Base-by-base conservation (phyloP, 2,113 vertebrate genomes). In the Eurypyga helias region DNA sequence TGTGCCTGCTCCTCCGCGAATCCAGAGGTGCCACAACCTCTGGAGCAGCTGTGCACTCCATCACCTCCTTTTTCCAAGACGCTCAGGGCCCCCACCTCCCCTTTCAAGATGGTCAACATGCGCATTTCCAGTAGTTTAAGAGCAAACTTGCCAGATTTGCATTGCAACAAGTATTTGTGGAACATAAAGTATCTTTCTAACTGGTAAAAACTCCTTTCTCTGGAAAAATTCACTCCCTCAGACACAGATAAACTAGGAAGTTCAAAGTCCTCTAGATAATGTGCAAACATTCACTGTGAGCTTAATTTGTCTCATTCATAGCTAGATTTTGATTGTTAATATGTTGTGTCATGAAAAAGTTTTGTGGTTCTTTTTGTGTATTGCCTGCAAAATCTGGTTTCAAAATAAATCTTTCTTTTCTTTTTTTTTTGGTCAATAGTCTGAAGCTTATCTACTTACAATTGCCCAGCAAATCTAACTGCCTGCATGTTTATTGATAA, bases 61-160 rank as follows among this genome's bases (percentile, higher is more conserved):
- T 21, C 16, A 6, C 17, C 9, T 54, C 26, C 11, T 10, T 12
- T 58, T 46, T 24, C 4, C 25, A 11, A 17, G 13, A 19, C 2
- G 52, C 19, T 66, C 13, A 20, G 21, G 29, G 33, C 23, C 9
- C 4, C 10, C 46, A 5, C 17, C 28, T 21, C 10, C 43, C 3
- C 26, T 61, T 33, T 45, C 31, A 51, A 38, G 16, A 23, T 23
- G 8, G 9, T n/a, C 11, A 38, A 29, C 13, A 48, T 13, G 10
- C 0, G 0, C 1, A 0, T 9, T 58, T 31, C 46, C 33, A 33
- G 26, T 2, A 8, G 36, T 31, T 62, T 26, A n/a, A 36, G 19
- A n/a, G 10, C 25, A 76, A 86, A 34, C 2, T 86, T 71, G 23
- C 15, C 17, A 55, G 3, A 17, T 55, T 31, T 36, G 17, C 13